Evolutionary conservation across 2,888 invertebrate genomes (phyloP), one percentile per base, ranked within the genome.

Genomic region (Anodontia alba): DNA sequence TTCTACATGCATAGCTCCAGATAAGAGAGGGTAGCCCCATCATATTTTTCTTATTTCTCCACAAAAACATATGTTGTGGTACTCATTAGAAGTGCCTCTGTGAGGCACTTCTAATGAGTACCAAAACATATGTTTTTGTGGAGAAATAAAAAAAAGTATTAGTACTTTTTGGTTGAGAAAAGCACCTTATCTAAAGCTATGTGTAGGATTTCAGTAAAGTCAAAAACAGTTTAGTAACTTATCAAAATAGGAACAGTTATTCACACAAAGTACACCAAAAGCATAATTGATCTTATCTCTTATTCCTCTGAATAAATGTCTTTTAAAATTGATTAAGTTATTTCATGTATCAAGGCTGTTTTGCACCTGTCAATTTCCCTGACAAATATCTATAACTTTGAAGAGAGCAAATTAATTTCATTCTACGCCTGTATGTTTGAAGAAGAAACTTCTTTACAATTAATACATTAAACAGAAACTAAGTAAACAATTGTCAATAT

Each of bases 311-410:
- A 62, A 17, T 33, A 62, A 62, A 62, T 62, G 33, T 33, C 33
- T 7, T 62, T 33, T 33, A 1, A 62, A 62, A 62, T 62, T 33
- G 62, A 62, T 62, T 29, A 54, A 62, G 33, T 33, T 62, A 62
- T 62, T 62, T 62, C 10, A 31, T 62, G 62, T 62, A 2, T 26
- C 54, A 54, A 49, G 49, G 49, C 20, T 20, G 8, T 20, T 29
- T 26, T 62, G 17, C 31, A 33, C 31, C 62, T 62, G 62, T 20
- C 62, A 62, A 33, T 62, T 62, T 62, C 33, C 33, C 7, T 49
- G 7, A 8, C 33, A 62, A 17, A n/a, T 62, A 62, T 62, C 62
- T 33, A 62, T 62, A 62, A 62, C 10, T 62, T 62, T 62, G 17
- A 62, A 62, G 26, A 33, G 20, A 33, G 20, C 38, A 62, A 62